These are phyloP conservation scores for Chlorocebus sabaeus DNA, from an alignment of 2,113 vertebrate species.

Conservation along the genomic window DNA sequence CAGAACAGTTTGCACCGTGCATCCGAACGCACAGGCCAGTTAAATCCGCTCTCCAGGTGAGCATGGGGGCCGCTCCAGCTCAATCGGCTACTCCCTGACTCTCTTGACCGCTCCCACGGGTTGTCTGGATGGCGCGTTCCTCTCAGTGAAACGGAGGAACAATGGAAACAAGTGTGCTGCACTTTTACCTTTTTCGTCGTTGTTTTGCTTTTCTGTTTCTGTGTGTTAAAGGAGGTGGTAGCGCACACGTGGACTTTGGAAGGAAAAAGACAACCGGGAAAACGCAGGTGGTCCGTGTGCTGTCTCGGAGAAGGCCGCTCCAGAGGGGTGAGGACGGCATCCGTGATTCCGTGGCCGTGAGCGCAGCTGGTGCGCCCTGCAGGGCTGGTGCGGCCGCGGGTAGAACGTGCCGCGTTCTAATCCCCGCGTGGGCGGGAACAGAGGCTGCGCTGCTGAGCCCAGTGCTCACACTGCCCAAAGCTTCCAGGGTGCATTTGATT, in stretches of 20 bases:
- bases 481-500: not conserved
- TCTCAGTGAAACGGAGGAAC: not conserved
- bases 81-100: not conserved
- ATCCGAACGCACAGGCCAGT: accelerated
- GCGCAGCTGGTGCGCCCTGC: not conserved
- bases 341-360: not conserved
- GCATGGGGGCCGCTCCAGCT: accelerated
- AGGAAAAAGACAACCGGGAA: no score
- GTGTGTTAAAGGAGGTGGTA: not conserved
- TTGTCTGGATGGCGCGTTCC: accelerated
- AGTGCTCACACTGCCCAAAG: accelerated
- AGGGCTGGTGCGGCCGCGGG: not conserved
- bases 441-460: not conserved
- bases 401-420: not conserved
- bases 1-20: not conserved
- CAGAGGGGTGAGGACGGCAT: accelerated
- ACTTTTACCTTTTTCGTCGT: not conserved
- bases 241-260: no score
- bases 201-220: not conserved
- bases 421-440: not conserved
- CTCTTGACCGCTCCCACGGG: not conserved
- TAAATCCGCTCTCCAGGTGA: accelerated
- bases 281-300: not conserved
- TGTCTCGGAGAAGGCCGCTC: not conserved
- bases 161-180: not conserved